Base-by-base conservation (phyloP, 2,888 invertebrate genomes). In the Brachyptera putata region DNA sequence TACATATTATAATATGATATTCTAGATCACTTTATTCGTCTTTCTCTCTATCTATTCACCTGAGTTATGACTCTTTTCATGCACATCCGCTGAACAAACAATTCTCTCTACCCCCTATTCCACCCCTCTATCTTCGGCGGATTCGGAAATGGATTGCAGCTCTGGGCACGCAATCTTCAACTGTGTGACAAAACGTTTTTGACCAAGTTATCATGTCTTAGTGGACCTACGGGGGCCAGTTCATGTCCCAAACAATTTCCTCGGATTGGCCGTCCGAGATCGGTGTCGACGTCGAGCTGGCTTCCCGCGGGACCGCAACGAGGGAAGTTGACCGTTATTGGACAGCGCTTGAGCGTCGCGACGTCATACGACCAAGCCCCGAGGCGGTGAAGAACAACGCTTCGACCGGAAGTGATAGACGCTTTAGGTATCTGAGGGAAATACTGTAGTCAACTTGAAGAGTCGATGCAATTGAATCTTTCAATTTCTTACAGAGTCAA, bases 241-340 rank as follows among this genome's bases (percentile, higher is more conserved):
- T 26, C 55, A 57, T 50, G 61, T 61, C 61, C 46, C 57, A 61
- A 58, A 61, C 61, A 61, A 61, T 61, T 61, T 61, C 57, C 58
- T 57, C 43, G 37, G 48, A 61, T 61, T 61, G 61, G 41, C 50
- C 61, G 50, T 57, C 43, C 21, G 61, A 53, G 53, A 53, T 53
- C 34, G 34, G 21, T 24, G 21, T 21, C 22, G 53, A 16, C 34
- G 53, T 36, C 18, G 34, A 13, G 11, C 13, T 9, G 14, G 18
- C 21, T 5, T 18, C 53, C 36, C 53, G 11, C 3, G 34, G 53
- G 53, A 24, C 13, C 21, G 50, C 13, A n/a, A 22, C 9, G 30
- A 21, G 26, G 50, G 22, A 22, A 24, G 22, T 46, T 22, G 21
- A 21, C 22, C 46, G 46, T 46, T 46, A 46, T 50, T 50, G 50